Percentiles rank a stretch among this genome's conserved stretches.
Evolutionary conservation across 2,113 vertebrate species (phyloP).

Genomic region (Puntigrus tetrazona): DNA sequence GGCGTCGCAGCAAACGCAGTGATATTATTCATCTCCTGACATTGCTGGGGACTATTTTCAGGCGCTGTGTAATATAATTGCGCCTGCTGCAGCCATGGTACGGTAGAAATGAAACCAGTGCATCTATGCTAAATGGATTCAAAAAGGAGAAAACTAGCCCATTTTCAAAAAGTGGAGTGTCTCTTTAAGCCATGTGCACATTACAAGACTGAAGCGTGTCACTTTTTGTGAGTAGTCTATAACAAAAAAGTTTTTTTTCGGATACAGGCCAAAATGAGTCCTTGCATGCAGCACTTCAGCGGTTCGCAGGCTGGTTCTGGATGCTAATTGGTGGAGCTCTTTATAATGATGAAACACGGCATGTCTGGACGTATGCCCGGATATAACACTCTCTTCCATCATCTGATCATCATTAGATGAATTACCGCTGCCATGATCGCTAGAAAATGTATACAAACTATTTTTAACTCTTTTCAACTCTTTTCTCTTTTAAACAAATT

Average conservation of each 20-base stretch:
- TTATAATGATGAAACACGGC: neutral
- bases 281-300: neutral
- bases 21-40: too few relatives aligned
- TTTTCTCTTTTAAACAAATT: neutral
- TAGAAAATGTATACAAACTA: neutral
- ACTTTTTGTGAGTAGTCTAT: neutral
- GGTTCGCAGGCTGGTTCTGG: neutral
- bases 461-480: slow-evolving; percentile 14
- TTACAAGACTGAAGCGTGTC: neutral
- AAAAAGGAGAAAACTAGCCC: too few relatives aligned
- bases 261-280: neutral
- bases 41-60: too few relatives aligned
- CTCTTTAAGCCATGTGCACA: slow-evolving; percentile 16
- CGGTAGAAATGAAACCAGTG: too few relatives aligned
- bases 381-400: neutral
- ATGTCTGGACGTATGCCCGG: neutral
- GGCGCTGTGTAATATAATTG: too few relatives aligned
- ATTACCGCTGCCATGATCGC: slow-evolving; percentile 17
- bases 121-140: too few relatives aligned
- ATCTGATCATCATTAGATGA: slow-evolving; percentile 20
- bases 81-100: too few relatives aligned
- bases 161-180: too few relatives aligned
- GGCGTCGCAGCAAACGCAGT: too few relatives aligned
- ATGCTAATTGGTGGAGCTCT: neutral
- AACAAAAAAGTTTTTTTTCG: neutral